phyloP scores from a whole-genome alignment of 92 coral and sea anemone genomes.

The Epizoanthus illoricatus region DNA sequence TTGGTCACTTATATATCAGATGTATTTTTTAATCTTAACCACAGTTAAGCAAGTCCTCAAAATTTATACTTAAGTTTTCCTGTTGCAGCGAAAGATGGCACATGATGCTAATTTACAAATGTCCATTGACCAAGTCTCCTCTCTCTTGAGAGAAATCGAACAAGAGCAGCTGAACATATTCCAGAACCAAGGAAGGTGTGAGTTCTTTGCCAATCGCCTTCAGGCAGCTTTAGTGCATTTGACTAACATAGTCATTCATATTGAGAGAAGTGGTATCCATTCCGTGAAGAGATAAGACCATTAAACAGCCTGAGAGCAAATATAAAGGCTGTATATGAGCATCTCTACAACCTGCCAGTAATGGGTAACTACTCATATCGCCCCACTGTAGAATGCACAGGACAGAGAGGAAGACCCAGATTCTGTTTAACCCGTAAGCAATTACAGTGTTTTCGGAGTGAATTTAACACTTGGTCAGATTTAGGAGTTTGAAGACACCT shows the following conservation, averaged over 20 bases:
- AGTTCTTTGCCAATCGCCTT: constrained; percentile 46
- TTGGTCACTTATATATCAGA: no score
- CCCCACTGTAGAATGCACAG: not conserved
- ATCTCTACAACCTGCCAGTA: constrained; percentile 6
- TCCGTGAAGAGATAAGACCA: not conserved
- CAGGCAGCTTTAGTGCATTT: constrained; percentile 30
- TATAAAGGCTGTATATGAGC: not conserved
- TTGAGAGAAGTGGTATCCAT: not conserved
- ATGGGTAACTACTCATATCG: constrained; percentile 40
- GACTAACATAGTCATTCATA: constrained; percentile 15
- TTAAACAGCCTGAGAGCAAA: constrained; percentile 31
- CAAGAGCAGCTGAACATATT: not conserved
- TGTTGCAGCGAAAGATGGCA: no score
- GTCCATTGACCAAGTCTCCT: constrained; percentile 4
- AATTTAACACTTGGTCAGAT: constrained; percentile 20
- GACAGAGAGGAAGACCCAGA: constrained; percentile 47
- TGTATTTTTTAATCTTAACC: no score
- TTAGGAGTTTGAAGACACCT: constrained; percentile 41
- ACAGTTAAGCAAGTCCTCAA: no score
- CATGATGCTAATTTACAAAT: no score
- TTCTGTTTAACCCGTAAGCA: constrained; percentile 29
- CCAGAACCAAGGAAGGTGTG: constrained; percentile 27
- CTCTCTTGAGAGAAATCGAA: constrained; percentile 30
- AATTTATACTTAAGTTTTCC: no score
- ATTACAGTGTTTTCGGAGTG: constrained; percentile 34